Base-by-base conservation (phyloP, 1,140 invertebrate genomes). In the honey bee (Apis mellifera) region DNA sequence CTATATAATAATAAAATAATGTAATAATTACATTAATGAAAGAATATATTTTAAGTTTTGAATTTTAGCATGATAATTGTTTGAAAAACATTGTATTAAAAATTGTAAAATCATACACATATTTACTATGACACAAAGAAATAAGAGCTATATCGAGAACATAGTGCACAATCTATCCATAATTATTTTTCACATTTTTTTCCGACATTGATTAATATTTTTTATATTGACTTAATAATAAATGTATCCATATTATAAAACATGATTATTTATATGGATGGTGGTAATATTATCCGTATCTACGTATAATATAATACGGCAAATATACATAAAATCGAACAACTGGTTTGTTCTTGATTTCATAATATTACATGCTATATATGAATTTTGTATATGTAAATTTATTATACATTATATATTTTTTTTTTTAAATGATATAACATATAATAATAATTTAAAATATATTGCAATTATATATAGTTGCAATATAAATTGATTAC, bases 101-200 rank as follows among this genome's bases (percentile, higher is more conserved):
- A 59, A 54, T 21, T 32, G 0, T 55, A 21, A 19, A 9, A 15
- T 19, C 8, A 72, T 55, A 15, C 23, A 42, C 32, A 42, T 42
- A 42, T 55, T 72, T 32, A 57, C n/a, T n/a, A 26, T 3, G 1
- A 50, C 26, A 19, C 2, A 21, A 21, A 62, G 12, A 79, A 79
- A 23, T 79, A 42, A 15, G 32, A 48, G 50, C 26, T 57, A 21
- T 42, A 57, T 54, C 19, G 13, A 54, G n/a, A 42, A 23, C 48
- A 12, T 26, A 52, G 23, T 62, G 17, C 48, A 42, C 8, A 72
- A 72, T 72, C 57, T 64, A 52, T n/a, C 52, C 17, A 62, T 19
- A 79, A 79, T 79, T 72, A 79, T 11, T 79, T 79, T 60, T 72
- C 52, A 62, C 68, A 79, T 79, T 72, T 48, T 72, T 48, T 62